Evolutionary conservation across 2,888 invertebrate species (phyloP), one percentile per base, ranked within the genome.

Genomic region (Bursaphelenchus okinawaensis): DNA sequence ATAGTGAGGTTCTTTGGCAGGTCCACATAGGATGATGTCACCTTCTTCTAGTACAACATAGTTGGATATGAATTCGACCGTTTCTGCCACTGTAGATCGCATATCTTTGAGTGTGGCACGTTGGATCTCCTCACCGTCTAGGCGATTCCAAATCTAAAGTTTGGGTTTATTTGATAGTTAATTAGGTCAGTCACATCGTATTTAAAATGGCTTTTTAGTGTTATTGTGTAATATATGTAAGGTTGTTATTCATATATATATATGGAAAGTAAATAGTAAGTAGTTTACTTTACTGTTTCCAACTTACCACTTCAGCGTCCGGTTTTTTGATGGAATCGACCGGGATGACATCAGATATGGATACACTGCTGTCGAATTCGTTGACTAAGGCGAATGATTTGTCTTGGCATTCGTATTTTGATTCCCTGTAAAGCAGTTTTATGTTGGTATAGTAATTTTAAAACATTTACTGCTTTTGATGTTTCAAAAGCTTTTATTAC

Each of bases 71-170:
- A 54, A 40, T 27, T 55, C 60, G 23, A 68, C 40, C 4, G 63
- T 22, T 24, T 68, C 64, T 16, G 60, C 60, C n/a, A 68, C 55
- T 1, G 63, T 51, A 27, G 29, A 22, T 26, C 52, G 7, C 16
- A 70, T 55, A 20, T 63, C 67, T 19, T 63, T 62, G 7, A 68
- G 59, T 6, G 57, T 57, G 26, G 60, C 67, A 9, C 68, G 68
- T 31, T 68, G 68, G 20, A 60, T 52, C 28, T 68, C 68, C n/a
- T 57, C 28, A 28, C 61, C 61, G 52, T 69, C 63, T 19, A 68
- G 57, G 8, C 51, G 27, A n/a, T 59, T 52, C 68, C 68, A 68
- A 29, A 68, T 64, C 68, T 68, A 27, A 24, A n/a, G n/a, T n/a
- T n/a, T n/a, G n/a, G n/a, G n/a, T n/a, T n/a, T n/a, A n/a, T n/a